phyloP scores from a whole-genome alignment of 2,113 vertebrate species.

The Scolopax mira region DNA sequence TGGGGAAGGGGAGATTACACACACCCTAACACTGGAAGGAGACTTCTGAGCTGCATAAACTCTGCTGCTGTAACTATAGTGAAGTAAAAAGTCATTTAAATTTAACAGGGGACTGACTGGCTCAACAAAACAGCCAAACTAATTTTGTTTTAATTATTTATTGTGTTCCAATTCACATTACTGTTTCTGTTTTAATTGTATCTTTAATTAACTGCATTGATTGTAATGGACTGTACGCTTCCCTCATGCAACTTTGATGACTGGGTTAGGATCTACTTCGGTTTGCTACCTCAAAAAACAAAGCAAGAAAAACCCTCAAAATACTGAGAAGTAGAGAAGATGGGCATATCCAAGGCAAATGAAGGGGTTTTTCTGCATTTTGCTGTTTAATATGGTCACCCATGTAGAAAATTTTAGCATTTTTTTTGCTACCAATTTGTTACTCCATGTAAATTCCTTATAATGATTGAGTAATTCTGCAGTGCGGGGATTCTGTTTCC shows the following conservation, averaged over 20 bases:
- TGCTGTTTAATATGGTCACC: neutral
- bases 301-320: neutral
- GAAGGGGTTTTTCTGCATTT: neutral
- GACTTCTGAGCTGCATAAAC: neutral
- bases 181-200: conserved; percentile 42
- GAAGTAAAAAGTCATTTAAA: neutral
- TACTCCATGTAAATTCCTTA: neutral
- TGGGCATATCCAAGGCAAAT: neutral
- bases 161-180: conserved; percentile 36
- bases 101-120: neutral
- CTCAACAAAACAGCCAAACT: neutral
- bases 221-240: neutral
- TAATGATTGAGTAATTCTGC: neutral
- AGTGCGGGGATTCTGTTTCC: neutral
- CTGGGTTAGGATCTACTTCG: neutral
- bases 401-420: neutral
- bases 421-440: neutral
- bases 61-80: neutral
- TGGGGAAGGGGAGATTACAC: fast-evolving
- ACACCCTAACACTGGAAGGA: neutral
- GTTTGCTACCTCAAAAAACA: neutral
- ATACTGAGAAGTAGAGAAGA: neutral
- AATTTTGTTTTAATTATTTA: conserved; percentile 62
- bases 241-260: neutral
- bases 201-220: conserved; percentile 65